Evolutionary conservation across 2,113 vertebrate genomes (phyloP), one percentile per base, ranked within the genome.

Genomic region (Trinectes maculatus): DNA sequence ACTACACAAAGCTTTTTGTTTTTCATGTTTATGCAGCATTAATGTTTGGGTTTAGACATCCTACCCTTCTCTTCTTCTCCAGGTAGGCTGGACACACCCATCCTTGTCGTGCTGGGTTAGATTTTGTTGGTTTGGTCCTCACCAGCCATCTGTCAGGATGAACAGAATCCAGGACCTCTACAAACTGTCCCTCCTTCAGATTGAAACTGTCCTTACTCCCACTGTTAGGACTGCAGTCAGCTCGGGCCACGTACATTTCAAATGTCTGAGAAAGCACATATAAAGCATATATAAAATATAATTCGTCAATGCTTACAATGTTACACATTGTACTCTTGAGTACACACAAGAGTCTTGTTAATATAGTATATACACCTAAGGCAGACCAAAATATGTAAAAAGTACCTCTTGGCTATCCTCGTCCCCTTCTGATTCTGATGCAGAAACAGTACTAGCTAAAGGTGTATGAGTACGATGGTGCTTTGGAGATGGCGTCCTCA

Each of bases 1-100:
- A 51, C 60, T 31, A 16, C 34, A 1, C 36, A 68, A 21, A 56
- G 1, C 1, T 1, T 0, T 5, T 62, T 31, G 29, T 31, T 8
- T 31, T 4, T 31, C 4, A 5, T 31, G 29, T 31, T 37, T 18
- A 18, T n/a, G 7, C 6, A 40, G 9, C n/a, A 43, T n/a, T 43
- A 8, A 8, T 18, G 18, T 54, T 12, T 47, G 5, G 21, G 52
- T 52, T 44, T 40, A 26, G n/a, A 22, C 3, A 21, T 5, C 59
- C 51, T 73, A 99, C 98, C 95, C 95, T 96, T 62, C 96, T 93
- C 58, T 94, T 96, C 85, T 94, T 97, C 84, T 99, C 96, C 77
- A 99, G 84, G 59, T 98, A 99, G 9, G 98, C 98, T 2, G 97
- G 96, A 8, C 95, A 99, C 9, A 99, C 93, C 98, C 98, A 99